phyloP scores from a whole-genome alignment of 2,113 vertebrate species.

The Archocentrus centrarchus region DNA sequence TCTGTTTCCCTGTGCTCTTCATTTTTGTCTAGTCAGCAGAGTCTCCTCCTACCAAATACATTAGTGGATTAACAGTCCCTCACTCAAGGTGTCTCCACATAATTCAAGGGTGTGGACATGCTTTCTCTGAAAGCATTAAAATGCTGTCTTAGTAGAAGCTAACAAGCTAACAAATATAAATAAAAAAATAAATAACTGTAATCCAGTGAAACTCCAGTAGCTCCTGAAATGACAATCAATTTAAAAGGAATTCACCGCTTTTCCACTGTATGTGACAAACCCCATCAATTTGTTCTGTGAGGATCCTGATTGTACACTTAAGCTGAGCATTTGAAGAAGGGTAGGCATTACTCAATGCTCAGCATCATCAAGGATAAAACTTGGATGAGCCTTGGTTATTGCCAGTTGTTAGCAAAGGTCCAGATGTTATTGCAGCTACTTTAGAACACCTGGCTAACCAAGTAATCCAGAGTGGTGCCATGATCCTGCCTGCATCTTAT shows the following conservation, averaged over 20 bases:
- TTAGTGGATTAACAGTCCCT: conserved; percentile 68
- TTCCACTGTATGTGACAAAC: neutral
- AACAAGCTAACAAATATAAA: neutral
- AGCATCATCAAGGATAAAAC: neutral
- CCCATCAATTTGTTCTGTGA: neutral
- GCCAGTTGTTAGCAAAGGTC: neutral
- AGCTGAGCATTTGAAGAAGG: neutral
- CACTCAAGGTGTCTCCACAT: conserved; percentile 62
- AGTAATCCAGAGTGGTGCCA: neutral
- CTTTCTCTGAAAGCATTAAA: conserved; percentile 32
- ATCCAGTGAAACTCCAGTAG: neutral
- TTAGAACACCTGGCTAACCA: neutral
- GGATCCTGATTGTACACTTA: too few relatives aligned
- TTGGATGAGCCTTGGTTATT: neutral
- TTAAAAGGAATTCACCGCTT: neutral
- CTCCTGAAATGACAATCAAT: neutral
- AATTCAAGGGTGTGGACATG: conserved; percentile 67
- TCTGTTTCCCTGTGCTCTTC: conserved; percentile 54
- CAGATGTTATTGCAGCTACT: neutral
- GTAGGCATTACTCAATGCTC: neutral
- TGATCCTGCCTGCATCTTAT: neutral
- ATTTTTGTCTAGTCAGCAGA: conserved; percentile 71
- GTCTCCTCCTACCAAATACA: conserved; percentile 53
- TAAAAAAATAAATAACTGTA: neutral
- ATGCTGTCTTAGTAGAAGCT: conserved; percentile 1